Conservation (phyloP, 2,797 vertebrate species). For the Propithecus perrieri region DNA sequence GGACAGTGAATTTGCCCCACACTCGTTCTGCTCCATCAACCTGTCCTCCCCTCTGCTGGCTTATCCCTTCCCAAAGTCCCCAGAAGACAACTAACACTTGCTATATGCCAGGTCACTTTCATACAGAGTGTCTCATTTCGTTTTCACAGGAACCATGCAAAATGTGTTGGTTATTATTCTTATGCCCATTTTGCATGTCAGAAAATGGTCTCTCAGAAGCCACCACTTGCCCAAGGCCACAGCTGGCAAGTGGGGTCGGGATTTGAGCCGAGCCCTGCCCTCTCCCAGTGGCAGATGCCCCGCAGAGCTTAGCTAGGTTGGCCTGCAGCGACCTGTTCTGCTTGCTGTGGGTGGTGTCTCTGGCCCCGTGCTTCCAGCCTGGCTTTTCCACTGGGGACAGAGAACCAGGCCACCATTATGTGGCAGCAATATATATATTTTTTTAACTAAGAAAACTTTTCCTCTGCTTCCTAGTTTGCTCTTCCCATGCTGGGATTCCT, state of each 20-base stretch:
- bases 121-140: neutral
- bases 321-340: neutral
- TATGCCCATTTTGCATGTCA: neutral
- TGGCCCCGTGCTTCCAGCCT: neutral
- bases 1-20: neutral
- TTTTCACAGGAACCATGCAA: neutral
- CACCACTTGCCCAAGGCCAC: neutral
- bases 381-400: neutral
- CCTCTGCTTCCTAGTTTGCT: neutral
- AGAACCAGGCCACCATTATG: neutral
- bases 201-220: neutral
- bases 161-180: neutral
- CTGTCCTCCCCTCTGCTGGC: neutral
- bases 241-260: neutral
- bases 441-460: neutral
- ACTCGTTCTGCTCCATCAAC: neutral
- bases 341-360: rapidly evolving
- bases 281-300: neutral
- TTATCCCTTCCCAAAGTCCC: neutral
- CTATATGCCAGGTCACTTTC: neutral
- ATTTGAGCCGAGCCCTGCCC: neutral
- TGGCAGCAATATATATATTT: neutral
- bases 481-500: neutral
- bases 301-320: neutral
- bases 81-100: neutral